These are phyloP conservation scores for Anthrax anthrax DNA, from an alignment of 2,888 invertebrate genomes.

Conservation along the genomic window DNA sequence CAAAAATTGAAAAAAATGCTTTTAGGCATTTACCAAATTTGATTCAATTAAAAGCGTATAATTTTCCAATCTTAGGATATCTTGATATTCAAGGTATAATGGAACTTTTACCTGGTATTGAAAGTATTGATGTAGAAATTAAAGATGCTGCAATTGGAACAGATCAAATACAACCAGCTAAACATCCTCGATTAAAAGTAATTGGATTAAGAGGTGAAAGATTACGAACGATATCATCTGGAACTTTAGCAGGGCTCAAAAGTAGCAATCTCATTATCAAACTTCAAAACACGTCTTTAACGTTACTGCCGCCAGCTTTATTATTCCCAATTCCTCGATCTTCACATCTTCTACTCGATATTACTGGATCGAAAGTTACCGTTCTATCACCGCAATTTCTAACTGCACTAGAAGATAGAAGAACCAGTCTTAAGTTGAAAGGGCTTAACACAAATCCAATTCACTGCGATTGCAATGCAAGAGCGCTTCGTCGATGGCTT, in stretches of 20 bases:
- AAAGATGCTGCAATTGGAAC: constrained; percentile 70
- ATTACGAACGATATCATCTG: constrained; percentile 63
- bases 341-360: constrained; percentile 61
- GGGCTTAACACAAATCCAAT: constrained; percentile 71
- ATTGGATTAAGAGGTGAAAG: constrained; percentile 61
- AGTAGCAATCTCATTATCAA: constrained; percentile 55
- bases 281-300: constrained; percentile 66
- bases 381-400: constrained; percentile 65
- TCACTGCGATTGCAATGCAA: constrained; percentile 70
- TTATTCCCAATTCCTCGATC: constrained; percentile 80
- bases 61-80: constrained; percentile 67
- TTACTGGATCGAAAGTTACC: constrained; percentile 61
- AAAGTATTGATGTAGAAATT: constrained; percentile 68
- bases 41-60: constrained; percentile 52
- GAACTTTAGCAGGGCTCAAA: constrained; percentile 69
- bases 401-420: constrained; percentile 65
- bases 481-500: constrained; percentile 66
- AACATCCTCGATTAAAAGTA: constrained; percentile 62
- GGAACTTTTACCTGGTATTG: constrained; percentile 56
- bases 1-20: constrained; percentile 67
- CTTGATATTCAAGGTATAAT: constrained; percentile 74
- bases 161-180: constrained; percentile 63
- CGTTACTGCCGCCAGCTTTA: constrained; percentile 61
- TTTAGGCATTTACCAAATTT: constrained; percentile 60
- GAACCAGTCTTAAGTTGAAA: constrained; percentile 55